These are phyloP conservation scores for Xenopus tropicalis DNA, from an alignment of 2,113 vertebrate genomes.

Conservation along the genomic window DNA sequence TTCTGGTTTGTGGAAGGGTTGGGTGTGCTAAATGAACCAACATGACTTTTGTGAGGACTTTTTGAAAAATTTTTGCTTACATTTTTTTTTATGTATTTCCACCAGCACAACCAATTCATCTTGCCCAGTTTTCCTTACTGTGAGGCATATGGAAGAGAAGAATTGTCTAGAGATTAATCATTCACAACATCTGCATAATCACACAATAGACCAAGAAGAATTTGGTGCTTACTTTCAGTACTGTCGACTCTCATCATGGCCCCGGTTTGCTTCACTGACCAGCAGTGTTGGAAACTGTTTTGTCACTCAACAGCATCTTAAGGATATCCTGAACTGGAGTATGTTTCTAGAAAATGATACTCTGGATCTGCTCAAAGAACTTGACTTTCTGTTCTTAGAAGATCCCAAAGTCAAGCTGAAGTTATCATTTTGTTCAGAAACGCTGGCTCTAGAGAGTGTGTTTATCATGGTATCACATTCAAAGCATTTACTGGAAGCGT, in stretches of 20 bases:
- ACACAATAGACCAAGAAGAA: neutral
- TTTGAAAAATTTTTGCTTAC: too few relatives aligned
- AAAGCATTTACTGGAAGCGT: neutral
- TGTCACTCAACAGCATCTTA: neutral
- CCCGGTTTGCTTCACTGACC: neutral
- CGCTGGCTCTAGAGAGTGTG: neutral
- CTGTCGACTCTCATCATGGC: neutral
- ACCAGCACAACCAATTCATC: neutral
- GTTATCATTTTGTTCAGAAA: neutral
- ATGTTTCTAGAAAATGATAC: neutral
- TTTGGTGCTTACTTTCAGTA: neutral
- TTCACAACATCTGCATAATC: neutral
- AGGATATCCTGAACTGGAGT: neutral
- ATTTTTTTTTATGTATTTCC: neutral
- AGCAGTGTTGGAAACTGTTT: neutral
- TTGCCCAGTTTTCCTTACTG: neutral
- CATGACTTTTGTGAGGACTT: too few relatives aligned
- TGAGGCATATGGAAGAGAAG: neutral
- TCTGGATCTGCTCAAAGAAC: neutral
- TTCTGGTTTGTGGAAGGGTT: too few relatives aligned
- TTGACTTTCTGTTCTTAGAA: neutral
- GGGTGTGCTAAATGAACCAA: too few relatives aligned
- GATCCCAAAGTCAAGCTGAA: neutral
- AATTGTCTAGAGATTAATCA: neutral
- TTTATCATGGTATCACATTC: neutral